phyloP scores from a whole-genome alignment of 2,113 vertebrate species.

The Paralichthys olivaceus region DNA sequence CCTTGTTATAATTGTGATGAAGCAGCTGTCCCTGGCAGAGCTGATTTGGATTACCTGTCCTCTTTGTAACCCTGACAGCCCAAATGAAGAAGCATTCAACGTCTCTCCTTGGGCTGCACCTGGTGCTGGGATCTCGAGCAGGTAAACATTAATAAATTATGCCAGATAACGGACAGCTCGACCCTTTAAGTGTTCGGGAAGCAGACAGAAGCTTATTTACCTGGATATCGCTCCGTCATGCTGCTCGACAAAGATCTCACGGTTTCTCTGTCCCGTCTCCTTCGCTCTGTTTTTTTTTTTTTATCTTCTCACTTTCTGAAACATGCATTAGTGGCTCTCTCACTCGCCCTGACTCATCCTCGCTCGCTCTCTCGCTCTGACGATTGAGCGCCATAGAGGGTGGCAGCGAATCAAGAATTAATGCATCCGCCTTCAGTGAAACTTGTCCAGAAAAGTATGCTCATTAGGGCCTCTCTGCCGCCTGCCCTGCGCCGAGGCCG shows the following conservation, averaged over 20 bases:
- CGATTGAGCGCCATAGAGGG: conserved; percentile 37
- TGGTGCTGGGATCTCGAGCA: conserved; percentile 48
- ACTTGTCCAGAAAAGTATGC: conserved; percentile 63
- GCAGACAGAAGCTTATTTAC: conserved; percentile 50
- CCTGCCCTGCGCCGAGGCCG: conserved; percentile 32
- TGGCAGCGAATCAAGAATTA: conserved; percentile 56
- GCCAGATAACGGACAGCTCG: conserved; percentile 50
- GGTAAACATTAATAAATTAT: conserved; percentile 76
- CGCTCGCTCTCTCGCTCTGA: conserved; percentile 16
- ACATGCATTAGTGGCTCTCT: conserved; percentile 52
- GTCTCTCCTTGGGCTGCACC: conserved; percentile 51
- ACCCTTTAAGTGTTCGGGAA: conserved; percentile 33
- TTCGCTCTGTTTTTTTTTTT: conserved; percentile 14
- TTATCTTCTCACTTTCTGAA: conserved; percentile 27
- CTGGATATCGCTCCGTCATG: conserved; percentile 12
- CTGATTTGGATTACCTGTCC: conserved; percentile 76
- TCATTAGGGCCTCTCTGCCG: conserved; percentile 64
- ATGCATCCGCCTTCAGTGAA: conserved; percentile 60
- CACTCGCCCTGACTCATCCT: conserved; percentile 45
- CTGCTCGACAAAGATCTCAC: conserved; percentile 10
- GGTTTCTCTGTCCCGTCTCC: conserved; percentile 14
- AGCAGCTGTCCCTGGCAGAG: conserved; percentile 71
- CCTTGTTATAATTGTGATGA: conserved; percentile 81
- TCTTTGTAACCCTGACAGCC: conserved; percentile 75
- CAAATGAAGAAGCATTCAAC: conserved; percentile 77